A percentile compares a stretch with the other conserved stretches of the same genome.
Evolutionary conservation across 2,113 vertebrate genomes (phyloP).

Genomic region (Ptilonorhynchus violaceus): DNA sequence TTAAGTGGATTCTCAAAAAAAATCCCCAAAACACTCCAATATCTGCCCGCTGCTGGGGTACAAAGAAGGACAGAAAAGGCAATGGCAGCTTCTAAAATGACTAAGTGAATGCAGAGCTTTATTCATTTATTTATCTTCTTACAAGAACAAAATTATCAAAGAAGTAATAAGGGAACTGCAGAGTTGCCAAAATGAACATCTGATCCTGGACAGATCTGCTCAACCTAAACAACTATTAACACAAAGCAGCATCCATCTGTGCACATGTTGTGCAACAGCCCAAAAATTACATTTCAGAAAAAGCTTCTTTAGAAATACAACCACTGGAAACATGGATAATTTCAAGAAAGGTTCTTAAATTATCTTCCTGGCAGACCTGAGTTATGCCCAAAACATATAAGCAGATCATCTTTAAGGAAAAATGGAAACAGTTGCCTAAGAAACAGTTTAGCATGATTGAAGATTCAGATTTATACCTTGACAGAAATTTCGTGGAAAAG

Average conservation of each 20-base stretch:
- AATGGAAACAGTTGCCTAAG: not conserved
- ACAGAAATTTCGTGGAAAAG: not conserved
- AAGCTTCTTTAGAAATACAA: not conserved
- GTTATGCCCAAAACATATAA: not conserved
- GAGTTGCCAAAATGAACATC: conserved; percentile 20
- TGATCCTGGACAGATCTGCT: conserved; percentile 17
- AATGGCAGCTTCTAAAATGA: not conserved
- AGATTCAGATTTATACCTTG: not conserved
- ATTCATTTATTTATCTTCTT: not conserved
- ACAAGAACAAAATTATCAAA: not conserved
- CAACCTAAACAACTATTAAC: conserved; percentile 32
- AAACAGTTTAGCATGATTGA: not conserved
- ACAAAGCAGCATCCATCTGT: conserved; percentile 33
- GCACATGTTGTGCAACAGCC: not conserved
- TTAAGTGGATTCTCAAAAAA: not conserved
- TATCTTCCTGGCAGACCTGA: not conserved
- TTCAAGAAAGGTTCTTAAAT: not conserved
- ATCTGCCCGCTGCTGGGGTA: not conserved
- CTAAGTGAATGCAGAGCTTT: not conserved
- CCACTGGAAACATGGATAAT: not conserved
- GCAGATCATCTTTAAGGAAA: not conserved
- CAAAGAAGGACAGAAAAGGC: not conserved
- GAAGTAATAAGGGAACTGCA: not conserved
- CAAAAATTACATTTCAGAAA: not conserved
- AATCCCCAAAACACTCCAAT: not conserved